These are phyloP conservation scores for Neodon shergylaensis DNA, from an alignment of 2,113 vertebrate genomes.

Conservation along the genomic window DNA sequence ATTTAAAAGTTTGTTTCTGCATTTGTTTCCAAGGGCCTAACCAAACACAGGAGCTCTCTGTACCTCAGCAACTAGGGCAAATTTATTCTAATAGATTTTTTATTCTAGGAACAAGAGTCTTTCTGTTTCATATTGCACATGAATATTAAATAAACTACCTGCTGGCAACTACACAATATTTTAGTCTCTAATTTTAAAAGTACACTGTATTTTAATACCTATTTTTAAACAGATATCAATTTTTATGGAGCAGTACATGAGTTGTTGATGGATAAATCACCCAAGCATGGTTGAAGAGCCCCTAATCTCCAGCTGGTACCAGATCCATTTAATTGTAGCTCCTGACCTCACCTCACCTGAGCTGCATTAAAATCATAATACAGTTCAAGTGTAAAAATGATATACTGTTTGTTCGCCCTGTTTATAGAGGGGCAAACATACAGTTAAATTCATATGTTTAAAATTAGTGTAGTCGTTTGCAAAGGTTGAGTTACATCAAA, in stretches of 20 bases:
- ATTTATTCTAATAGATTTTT: slow-evolving; percentile 58
- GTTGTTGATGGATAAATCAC: slow-evolving; percentile 98
- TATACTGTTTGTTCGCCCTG: slow-evolving; percentile 98
- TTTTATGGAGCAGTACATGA: slow-evolving; percentile 98
- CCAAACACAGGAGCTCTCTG: slow-evolving; percentile 57
- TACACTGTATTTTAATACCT: slow-evolving; percentile 95
- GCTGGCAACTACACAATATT: slow-evolving; percentile 90
- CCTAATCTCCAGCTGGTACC: slow-evolving; percentile 97
- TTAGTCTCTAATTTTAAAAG: slow-evolving; percentile 95
- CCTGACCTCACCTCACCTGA: slow-evolving; percentile 98
- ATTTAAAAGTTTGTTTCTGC: slow-evolving; percentile 68
- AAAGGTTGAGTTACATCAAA: slow-evolving; percentile 88
- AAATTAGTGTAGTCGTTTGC: slow-evolving; percentile 88
- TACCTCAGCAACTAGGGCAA: neutral
- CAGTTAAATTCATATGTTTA: slow-evolving; percentile 89
- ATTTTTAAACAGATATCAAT: slow-evolving; percentile 94
- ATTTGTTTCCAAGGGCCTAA: slow-evolving; percentile 47
- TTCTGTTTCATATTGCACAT: slow-evolving; percentile 83
- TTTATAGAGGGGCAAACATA: slow-evolving; percentile 95
- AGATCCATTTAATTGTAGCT: slow-evolving; percentile 97
- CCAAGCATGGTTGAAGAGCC: slow-evolving; percentile 99
- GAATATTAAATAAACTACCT: slow-evolving; percentile 91
- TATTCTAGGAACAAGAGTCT: slow-evolving; percentile 61
- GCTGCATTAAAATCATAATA: slow-evolving; percentile 97
- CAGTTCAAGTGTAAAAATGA: slow-evolving; percentile 99